Evolutionary conservation across 2,888 invertebrate genomes (phyloP), one percentile per base, ranked within the genome.

Genomic region (Scaptomyza tumidula): DNA sequence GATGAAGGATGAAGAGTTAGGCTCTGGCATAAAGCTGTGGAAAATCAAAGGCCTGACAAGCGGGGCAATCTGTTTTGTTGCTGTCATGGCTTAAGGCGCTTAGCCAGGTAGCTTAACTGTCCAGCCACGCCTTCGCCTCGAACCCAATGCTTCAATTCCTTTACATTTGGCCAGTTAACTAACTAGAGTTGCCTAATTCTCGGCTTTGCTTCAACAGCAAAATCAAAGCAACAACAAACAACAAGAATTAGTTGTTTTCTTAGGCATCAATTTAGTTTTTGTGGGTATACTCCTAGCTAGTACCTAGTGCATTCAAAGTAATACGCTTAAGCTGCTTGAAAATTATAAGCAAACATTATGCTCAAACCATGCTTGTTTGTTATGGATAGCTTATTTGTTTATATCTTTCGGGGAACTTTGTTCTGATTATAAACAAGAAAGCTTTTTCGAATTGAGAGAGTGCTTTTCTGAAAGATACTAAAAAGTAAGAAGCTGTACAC

Each of bases 61-160:
- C 72, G 68, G 58, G 60, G 63, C 67, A 75, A 75, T 71, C 72
- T 75, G 72, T 75, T 72, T 72, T 69, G 55, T 64, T 72, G 66
- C 71, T 71, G 56, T 53, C 71, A 60, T 35, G 63, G 69, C 76
- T 61, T 66, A 64, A 69, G 68, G 72, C 53, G 68, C 61, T 63
- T 33, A 53, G 56, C 45, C 68, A 75, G 75, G 76, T 75, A 71
- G 63, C 44, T 60, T 56, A 44, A 24, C 19, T 9, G 11, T 31
- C 10, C 19, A 7, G 6, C 33, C 6, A 11, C 33, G 29, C 14
- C 5, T 0, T 11, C 24, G 24, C 24, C 24, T 5, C 24, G 2
- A 24, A 7, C 37, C 24, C 24, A 24, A 37, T 6, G 24, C 6
- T 19, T 19, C 35, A n/a, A 14, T 14, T 27, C 10, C 14, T 29